Evolutionary conservation across 2,888 invertebrate genomes (phyloP).

Genomic region (Tenthredo mesomela): DNA sequence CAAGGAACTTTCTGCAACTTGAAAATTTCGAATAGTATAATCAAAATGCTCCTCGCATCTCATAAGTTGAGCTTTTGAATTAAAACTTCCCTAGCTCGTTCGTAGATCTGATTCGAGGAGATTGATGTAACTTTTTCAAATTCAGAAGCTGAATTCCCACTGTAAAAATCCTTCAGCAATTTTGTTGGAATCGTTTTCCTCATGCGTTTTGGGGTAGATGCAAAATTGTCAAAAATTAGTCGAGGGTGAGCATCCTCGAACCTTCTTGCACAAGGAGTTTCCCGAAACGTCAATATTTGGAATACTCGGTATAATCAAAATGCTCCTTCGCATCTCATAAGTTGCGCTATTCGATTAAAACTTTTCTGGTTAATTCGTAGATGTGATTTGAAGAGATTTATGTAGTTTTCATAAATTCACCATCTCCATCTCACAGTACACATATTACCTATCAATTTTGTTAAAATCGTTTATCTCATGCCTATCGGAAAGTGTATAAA

Average conservation of each 20-base stretch:
- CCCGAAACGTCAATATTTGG: neutral
- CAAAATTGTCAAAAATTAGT: too few relatives aligned
- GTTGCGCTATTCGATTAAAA: neutral
- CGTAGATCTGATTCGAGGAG: neutral
- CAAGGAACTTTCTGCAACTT: neutral
- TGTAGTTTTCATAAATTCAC: neutral
- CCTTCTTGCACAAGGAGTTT: too few relatives aligned
- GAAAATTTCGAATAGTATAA: neutral
- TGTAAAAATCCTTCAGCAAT: too few relatives aligned
- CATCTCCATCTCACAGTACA: neutral
- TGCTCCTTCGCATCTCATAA: neutral
- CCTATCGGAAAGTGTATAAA: neutral
- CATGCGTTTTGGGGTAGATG: too few relatives aligned
- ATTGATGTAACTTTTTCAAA: too few relatives aligned
- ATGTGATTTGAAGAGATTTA: neutral
- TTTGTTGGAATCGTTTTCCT: too few relatives aligned
- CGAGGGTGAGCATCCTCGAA: neutral
- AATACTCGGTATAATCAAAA: neutral
- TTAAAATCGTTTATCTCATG: neutral
- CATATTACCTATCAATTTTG: neutral
- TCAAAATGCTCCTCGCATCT: neutral
- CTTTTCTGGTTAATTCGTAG: too few relatives aligned
- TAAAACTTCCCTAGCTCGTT: neutral
- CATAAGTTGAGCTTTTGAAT: neutral
- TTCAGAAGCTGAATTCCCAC: too few relatives aligned